Conservation (phyloP, 2,888 invertebrate genomes). For the Cremastobaeus sp. region DNA sequence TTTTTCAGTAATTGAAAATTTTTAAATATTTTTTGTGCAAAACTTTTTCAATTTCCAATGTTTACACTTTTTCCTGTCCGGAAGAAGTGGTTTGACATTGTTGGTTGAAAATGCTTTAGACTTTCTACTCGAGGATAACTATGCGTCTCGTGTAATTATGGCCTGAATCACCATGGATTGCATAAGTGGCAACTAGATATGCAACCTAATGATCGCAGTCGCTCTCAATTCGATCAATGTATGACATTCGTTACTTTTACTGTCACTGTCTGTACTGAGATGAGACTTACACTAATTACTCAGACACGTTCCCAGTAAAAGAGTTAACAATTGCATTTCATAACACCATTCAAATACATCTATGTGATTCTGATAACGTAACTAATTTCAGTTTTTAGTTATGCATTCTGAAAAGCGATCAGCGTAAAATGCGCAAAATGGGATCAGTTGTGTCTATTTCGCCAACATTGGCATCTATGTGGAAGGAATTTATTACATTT, state of each 20-base stretch:
- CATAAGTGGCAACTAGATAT: constrained; percentile 53
- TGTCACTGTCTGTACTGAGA: background rate
- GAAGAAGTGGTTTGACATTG: constrained; percentile 34
- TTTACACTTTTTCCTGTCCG: too few species aligned
- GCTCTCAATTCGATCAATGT: constrained; percentile 38
- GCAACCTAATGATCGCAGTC: constrained; percentile 38
- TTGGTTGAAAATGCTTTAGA: constrained; percentile 29
- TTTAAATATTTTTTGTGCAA: too few species aligned
- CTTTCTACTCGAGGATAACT: constrained; percentile 43
- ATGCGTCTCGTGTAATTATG: constrained; percentile 30
- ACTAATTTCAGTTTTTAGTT: too few species aligned
- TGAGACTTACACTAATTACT: constrained; percentile 23
- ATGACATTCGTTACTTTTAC: constrained; percentile 51
- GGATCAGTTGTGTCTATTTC: too few species aligned
- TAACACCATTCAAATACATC: too few species aligned
- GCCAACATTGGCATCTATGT: too few species aligned
- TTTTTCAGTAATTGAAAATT: background rate
- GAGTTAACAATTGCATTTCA: constrained; percentile 3
- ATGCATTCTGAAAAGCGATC: too few species aligned
- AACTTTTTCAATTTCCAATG: too few species aligned
- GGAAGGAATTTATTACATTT: too few species aligned
- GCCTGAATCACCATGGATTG: constrained; percentile 40
- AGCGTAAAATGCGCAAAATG: too few species aligned
- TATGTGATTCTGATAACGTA: too few species aligned
- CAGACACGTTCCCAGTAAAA: background rate